Evolutionary conservation across 1,140 invertebrate genomes (phyloP).

Genomic region (Leptestheria dahalacensis): DNA sequence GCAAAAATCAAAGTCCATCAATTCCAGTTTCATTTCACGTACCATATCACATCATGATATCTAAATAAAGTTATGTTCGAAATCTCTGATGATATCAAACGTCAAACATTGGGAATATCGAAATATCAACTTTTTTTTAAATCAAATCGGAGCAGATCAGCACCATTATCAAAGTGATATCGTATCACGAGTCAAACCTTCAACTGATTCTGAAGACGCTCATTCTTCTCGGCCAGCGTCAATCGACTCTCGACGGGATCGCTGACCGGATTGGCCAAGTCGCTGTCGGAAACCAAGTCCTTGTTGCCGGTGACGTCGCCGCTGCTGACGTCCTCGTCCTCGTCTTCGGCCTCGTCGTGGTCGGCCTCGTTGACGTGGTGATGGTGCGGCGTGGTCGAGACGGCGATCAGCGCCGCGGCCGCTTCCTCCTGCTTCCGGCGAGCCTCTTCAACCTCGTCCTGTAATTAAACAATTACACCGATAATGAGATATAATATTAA

Average conservation of each 20-base stretch:
- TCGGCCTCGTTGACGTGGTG: conserved; percentile 59
- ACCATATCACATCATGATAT: no score
- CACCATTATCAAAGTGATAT: no score
- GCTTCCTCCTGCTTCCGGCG: conserved; percentile 60
- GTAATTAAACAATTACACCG: conserved; percentile 9
- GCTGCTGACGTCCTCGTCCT: conserved; percentile 36
- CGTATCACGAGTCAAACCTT: no score
- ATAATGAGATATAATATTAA: not conserved
- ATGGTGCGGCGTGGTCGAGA: conserved; percentile 57
- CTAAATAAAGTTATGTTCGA: not conserved
- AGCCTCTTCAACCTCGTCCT: conserved; percentile 67
- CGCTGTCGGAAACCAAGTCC: conserved; percentile 56
- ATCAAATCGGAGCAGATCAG: no score
- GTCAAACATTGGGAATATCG: not conserved
- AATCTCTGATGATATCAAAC: not conserved
- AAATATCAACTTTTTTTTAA: no score
- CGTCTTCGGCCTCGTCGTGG: conserved; percentile 27
- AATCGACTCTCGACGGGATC: conserved; percentile 83
- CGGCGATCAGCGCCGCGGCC: conserved; percentile 53
- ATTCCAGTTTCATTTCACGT: no score
- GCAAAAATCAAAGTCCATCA: no score
- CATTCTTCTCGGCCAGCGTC: conserved; percentile 81
- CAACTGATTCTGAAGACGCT: conserved; percentile 82
- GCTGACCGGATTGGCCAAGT: conserved; percentile 41
- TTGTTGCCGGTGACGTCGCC: conserved; percentile 54